Percentiles rank a stretch among this genome's conserved stretches.
Evolutionary conservation across 2,888 invertebrate genomes (phyloP).

Genomic region (Eudasyphora cyanicolor): DNA sequence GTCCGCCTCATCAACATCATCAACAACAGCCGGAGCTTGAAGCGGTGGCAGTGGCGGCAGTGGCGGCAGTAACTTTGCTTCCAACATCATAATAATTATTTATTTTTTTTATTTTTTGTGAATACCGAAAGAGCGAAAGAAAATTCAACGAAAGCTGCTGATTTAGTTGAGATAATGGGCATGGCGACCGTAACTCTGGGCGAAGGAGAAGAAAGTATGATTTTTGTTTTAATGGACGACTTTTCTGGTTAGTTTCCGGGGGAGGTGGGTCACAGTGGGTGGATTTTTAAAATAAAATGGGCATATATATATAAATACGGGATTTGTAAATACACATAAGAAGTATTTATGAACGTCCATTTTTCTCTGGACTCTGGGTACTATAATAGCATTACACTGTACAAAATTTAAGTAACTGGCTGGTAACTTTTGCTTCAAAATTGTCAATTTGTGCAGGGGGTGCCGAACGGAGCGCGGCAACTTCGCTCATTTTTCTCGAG

Average conservation of each 20-base stretch:
- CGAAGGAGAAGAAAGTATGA: not conserved
- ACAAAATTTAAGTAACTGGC: no score
- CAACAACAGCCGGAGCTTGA: not conserved
- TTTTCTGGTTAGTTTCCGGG: not conserved
- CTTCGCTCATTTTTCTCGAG: no score
- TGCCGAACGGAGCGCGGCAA: no score
- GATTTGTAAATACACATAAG: no score
- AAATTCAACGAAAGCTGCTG: not conserved
- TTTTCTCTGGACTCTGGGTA: no score
- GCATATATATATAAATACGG: no score
- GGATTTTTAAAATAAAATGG: no score
- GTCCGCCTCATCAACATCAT: not conserved
- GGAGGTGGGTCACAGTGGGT: no score
- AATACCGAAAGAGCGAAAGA: not conserved
- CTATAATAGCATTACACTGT: no score
- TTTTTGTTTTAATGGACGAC: not conserved
- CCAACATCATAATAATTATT: conserved; percentile 33
- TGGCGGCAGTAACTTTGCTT: not conserved
- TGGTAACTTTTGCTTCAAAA: no score
- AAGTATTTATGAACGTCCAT: no score
- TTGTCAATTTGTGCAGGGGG: no score
- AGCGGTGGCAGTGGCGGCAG: not conserved
- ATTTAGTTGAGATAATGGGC: conserved; percentile 12
- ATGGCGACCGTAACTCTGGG: not conserved
- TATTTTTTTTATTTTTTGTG: not conserved